A percentile compares a stretch with the other conserved stretches of the same genome.
Evolutionary conservation across 2,888 invertebrate species (phyloP).

Genomic region (Cantharis rufa): DNA sequence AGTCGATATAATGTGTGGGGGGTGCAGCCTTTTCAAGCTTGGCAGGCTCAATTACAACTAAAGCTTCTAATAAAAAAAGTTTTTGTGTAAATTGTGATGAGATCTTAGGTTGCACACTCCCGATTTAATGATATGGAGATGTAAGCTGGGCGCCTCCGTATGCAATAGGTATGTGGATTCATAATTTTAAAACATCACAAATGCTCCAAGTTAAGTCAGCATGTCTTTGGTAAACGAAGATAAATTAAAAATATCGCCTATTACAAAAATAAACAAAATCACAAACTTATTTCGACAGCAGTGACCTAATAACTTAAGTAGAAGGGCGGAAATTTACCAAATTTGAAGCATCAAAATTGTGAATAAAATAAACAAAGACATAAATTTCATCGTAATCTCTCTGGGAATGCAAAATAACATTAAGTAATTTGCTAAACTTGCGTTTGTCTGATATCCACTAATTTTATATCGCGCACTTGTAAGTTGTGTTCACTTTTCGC

Average conservation of each 20-base stretch:
- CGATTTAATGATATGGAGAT: not conserved
- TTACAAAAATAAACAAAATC: not conserved
- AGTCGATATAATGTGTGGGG: not conserved
- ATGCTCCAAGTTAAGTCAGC: slow-evolving; percentile 13
- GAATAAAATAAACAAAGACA: not conserved
- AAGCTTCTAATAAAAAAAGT: not conserved
- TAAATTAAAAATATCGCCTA: not conserved
- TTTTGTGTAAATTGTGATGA: not conserved
- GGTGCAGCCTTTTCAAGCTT: not conserved
- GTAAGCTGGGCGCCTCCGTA: not conserved
- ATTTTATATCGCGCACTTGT: slow-evolving; percentile 78
- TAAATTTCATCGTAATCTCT: not conserved
- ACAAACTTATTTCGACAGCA: too few species aligned
- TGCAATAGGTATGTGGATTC: not conserved
- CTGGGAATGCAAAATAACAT: not conserved
- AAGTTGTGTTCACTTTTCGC: slow-evolving; percentile 79
- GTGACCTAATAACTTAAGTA: not conserved
- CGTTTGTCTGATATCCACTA: slow-evolving; percentile 64
- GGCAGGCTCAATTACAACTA: not conserved
- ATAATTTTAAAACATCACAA: slow-evolving; percentile 24
- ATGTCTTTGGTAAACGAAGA: slow-evolving; percentile 20
- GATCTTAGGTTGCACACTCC: not conserved
- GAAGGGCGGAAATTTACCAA: not conserved
- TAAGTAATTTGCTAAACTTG: slow-evolving; percentile 10
- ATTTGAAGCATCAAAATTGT: not conserved